A percentile compares a stretch with the other conserved stretches of the same genome.
phyloP scores from a whole-genome alignment of 2,113 vertebrate genomes.

The Arizona elegans region DNA sequence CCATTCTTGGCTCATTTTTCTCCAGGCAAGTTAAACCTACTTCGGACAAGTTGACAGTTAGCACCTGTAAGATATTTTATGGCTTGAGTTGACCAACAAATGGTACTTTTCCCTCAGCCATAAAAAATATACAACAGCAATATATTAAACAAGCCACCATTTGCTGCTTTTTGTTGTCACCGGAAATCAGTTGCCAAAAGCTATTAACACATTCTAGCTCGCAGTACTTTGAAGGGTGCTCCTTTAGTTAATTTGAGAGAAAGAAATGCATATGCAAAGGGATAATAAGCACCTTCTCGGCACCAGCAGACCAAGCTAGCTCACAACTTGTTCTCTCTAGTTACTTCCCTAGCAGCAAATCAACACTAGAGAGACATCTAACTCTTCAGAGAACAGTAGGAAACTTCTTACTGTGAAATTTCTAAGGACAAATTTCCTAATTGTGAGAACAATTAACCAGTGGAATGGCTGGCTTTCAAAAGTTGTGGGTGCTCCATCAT shows the following conservation, averaged over 20 bases:
- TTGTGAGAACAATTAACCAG: not conserved
- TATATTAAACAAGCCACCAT: not conserved
- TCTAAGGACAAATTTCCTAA: not conserved
- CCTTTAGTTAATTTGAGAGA: not conserved
- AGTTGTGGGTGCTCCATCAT: not conserved
- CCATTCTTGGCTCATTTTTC: not conserved
- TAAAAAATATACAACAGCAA: not conserved
- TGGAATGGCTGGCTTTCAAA: no score
- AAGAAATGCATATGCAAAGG: not conserved
- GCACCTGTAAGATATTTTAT: not conserved
- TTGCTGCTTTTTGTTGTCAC: not conserved
- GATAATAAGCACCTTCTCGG: not conserved
- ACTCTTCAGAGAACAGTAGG: not conserved
- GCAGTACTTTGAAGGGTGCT: not conserved
- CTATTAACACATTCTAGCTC: not conserved
- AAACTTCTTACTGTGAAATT: not conserved
- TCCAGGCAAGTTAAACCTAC: not conserved
- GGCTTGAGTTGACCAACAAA: not conserved
- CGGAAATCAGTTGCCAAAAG: not conserved
- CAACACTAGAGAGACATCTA: not conserved
- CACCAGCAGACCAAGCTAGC: not conserved
- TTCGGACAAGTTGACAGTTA: not conserved
- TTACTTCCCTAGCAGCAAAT: not conserved
- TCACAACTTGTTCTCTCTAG: not conserved
- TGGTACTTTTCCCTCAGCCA: not conserved